Evolutionary conservation across 1,140 invertebrate species (phyloP).

Genomic region (Musca domestica): DNA sequence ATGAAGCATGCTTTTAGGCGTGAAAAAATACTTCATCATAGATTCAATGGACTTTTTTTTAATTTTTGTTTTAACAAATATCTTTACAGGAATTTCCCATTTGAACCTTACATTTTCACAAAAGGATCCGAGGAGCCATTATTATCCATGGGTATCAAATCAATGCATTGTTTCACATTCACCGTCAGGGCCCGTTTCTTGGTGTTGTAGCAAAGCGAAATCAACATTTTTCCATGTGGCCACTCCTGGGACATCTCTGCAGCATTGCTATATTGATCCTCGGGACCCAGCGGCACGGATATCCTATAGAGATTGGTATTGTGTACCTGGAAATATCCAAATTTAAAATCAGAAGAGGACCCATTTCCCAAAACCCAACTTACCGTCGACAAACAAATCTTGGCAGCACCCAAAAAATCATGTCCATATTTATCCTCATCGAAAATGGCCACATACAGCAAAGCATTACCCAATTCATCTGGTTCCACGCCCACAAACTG

Average conservation of each 20-base stretch:
- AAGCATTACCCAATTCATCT: constrained; percentile 67
- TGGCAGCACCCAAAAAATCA: constrained; percentile 81
- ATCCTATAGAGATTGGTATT: constrained; percentile 50
- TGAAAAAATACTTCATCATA: constrained; percentile 18
- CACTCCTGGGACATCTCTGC: constrained; percentile 50
- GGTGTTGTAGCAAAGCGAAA: constrained; percentile 79
- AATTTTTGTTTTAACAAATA: neutral
- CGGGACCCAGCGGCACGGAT: constrained; percentile 53
- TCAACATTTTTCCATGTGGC: constrained; percentile 72
- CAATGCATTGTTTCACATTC: constrained; percentile 73
- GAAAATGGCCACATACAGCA: constrained; percentile 69
- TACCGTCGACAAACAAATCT: constrained; percentile 58
- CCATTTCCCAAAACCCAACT: no score
- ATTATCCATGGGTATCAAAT: constrained; percentile 78
- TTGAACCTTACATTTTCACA: constrained; percentile 78
- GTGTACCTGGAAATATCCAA: constrained; percentile 43
- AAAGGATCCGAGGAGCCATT: constrained; percentile 89
- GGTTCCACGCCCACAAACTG: constrained; percentile 80
- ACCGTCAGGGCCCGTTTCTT: constrained; percentile 75
- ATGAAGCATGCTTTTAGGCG: neutral
- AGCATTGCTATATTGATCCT: constrained; percentile 51
- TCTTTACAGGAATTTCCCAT: neutral
- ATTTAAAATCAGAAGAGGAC: no score
- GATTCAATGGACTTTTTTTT: no score
- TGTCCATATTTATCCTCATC: constrained; percentile 85